Base-by-base conservation (phyloP, 2,888 invertebrate species). In the Elysia crispata region DNA sequence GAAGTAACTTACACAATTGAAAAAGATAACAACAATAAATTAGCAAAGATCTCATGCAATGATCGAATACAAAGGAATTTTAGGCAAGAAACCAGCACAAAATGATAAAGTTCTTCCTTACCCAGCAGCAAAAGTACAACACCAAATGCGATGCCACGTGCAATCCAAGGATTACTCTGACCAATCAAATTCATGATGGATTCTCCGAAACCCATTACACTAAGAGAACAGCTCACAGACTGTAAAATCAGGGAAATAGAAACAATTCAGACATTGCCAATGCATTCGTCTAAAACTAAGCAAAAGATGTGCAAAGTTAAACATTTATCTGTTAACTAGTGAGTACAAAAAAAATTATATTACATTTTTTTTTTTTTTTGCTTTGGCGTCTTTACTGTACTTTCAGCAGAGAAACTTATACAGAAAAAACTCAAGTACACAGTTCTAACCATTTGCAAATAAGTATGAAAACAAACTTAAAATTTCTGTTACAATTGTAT, bases 121-220 rank as follows among this genome's bases (percentile, higher is more conserved):
- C 93, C 95, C 78, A 97, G 95, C 25, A 98, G 94, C 57, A 97
- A 93, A 69, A 98, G 92, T 0, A 98, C 96, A 69, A 98, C 97
- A 8, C 95, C 95, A 77, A 96, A 95, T 13, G 97, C 98, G 91
- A 98, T 96, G 3, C 95, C 95, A 88, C 97, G 94, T 72, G 97
- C 96, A 11, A 96, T 95, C 96, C 96, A 96, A 3, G 90, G 87
- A 85, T 92, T 95, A 41, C 88, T 85, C 30, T 87, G 81, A 18
- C 95, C 95, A 49, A 98, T 94, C 73, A 98, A 93, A 81, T 95
- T 95, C 11, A 97, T 96, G 94, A 98, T 96, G 0, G 98, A 97
- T 93, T 98, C 98, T 64, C 98, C 98, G 93, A 99, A 98, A 89
- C 98, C 97, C 92, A 98, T 95, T 15, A 98, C 97, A 93, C 98